phyloP scores from a whole-genome alignment of 2,888 invertebrate species.

The Lathronympha strigana region DNA sequence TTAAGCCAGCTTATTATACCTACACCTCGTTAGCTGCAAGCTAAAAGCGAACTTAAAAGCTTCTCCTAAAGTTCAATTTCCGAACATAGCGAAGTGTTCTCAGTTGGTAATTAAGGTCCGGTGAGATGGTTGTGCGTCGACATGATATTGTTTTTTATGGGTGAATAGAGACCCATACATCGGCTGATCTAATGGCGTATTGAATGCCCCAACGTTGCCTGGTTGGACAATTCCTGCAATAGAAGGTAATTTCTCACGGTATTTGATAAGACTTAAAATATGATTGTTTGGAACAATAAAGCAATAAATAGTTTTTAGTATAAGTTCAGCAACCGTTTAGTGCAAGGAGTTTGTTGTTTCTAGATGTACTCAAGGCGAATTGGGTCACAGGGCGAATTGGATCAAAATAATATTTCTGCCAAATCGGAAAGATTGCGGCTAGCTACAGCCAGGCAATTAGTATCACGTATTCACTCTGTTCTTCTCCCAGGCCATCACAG shows the following conservation, averaged over 20 bases:
- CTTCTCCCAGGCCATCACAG: no score
- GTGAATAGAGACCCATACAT: conserved; percentile 75
- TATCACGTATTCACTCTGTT: no score
- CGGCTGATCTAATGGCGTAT: conserved; percentile 61
- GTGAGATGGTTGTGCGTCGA: conserved; percentile 59
- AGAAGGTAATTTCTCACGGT: conserved; percentile 30
- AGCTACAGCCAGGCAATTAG: no score
- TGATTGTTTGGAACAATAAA: conserved; percentile 15
- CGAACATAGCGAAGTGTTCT: conserved; percentile 33
- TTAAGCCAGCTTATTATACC: conserved; percentile 74
- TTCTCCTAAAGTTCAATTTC: conserved; percentile 49
- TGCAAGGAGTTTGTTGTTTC: no score
- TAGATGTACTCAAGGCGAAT: no score
- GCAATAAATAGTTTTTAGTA: conserved; percentile 20
- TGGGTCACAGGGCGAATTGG: no score
- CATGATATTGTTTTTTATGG: conserved; percentile 81
- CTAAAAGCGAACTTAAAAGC: conserved; percentile 49
- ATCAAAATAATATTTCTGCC: no score
- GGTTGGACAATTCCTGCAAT: conserved; percentile 32
- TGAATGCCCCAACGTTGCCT: conserved; percentile 38
- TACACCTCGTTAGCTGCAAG: conserved; percentile 45
- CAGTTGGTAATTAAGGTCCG: conserved; percentile 74
- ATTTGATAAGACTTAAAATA: conserved; percentile 22
- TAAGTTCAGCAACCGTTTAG: no score
- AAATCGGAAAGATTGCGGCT: no score